Base-by-base conservation (phyloP, 2,888 invertebrate species). In the Aphidius colemani region DNA sequence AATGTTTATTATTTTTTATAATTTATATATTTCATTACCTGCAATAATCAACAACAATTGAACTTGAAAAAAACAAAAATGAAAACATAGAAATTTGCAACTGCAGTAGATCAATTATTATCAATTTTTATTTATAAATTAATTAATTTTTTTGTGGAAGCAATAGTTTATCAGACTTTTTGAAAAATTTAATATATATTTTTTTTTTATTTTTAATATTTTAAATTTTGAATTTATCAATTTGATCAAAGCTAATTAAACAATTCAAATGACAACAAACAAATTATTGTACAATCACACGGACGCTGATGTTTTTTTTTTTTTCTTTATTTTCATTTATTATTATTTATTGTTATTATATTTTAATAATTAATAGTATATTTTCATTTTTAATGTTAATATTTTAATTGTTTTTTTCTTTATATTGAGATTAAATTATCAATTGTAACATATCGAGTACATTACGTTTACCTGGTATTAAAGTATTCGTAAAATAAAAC, bases 31-130 rank as follows among this genome's bases (percentile, higher is more conserved):
- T 30, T 56, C 40, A 49, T 44, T 50, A 61, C 51, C 18, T 13
- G 13, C 13, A 60, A 59, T 48, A 63, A 64, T 53, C 58, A 66
- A 65, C 50, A 61, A 73, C 64, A 56, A 69, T 73, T 70, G 69
- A 66, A 67, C 69, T 66, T 65, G 56, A 59, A 60, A 66, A 63
- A 43, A 67, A 67, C 64, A 65, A 65, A 69, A 68, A 67, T 65
- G 66, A 58, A 61, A 63, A 63, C 59, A 64, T 61, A 69, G 55
- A 58, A 61, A 55, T 53, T 40, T 46, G 57, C 13, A 18, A 30
- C 5, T 30, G 30, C 30, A 30, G 30, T 30, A 30, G 30, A 30
- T 5, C 46, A 57, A 46, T 45, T 46, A 57, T 46, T 46, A 46
- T 46, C 18, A 46, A 46, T 44, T 51, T 51, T 6, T 46, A 13